These are phyloP conservation scores for Hydraecia micacea DNA, from an alignment of 2,888 invertebrate species.

Conservation along the genomic window DNA sequence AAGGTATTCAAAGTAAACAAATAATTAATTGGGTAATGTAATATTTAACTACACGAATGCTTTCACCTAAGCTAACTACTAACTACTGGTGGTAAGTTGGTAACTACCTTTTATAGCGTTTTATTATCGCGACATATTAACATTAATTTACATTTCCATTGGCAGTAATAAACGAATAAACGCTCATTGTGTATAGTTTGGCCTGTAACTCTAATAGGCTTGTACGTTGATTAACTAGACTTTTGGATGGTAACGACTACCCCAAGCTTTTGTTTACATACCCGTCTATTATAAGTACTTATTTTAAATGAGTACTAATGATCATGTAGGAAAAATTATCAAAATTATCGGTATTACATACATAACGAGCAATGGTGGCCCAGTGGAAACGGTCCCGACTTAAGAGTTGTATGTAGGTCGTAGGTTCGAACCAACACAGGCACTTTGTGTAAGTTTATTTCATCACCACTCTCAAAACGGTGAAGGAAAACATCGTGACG, in stretches of 20 bases:
- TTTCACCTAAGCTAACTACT: constrained; percentile 38
- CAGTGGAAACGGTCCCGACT: no score
- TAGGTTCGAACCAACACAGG: no score
- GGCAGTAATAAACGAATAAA: constrained; percentile 74
- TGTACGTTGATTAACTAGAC: constrained; percentile 44
- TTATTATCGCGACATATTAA: constrained; percentile 81
- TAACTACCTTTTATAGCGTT: constrained; percentile 71
- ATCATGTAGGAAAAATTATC: neutral
- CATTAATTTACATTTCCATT: constrained; percentile 84
- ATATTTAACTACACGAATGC: constrained; percentile 36
- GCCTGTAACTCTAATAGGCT: constrained; percentile 60
- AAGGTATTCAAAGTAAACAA: constrained; percentile 25
- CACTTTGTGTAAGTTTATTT: no score
- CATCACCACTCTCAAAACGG: no score
- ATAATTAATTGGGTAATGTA: constrained; percentile 15
- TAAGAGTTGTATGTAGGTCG: no score
- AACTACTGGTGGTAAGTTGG: constrained; percentile 35
- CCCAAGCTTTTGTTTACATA: constrained; percentile 4
- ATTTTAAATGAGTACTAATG: no score
- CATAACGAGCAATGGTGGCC: no score
- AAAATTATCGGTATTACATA: no score
- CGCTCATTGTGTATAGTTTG: constrained; percentile 62
- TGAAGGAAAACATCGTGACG: no score
- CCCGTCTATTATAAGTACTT: neutral
- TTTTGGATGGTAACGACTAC: constrained; percentile 10